Conservation (phyloP, 2,797 vertebrate genomes). For the Thripadectes ignobilis region DNA sequence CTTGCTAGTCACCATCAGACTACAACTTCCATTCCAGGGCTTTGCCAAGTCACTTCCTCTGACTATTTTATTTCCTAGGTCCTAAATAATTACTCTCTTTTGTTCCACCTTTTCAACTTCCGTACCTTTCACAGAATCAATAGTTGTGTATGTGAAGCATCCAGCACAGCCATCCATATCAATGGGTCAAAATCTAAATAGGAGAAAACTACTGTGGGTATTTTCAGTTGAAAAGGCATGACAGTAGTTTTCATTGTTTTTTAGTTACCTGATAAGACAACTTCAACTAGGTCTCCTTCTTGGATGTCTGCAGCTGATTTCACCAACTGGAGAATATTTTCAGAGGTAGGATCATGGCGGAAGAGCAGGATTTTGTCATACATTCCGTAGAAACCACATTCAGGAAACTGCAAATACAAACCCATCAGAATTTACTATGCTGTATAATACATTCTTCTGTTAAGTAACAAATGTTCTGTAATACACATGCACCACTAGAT, state of each 20-base stretch:
- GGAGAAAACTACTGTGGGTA: not conserved
- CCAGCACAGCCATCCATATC: not conserved
- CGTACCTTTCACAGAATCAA: not conserved
- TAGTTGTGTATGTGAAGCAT: not conserved
- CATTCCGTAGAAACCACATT: slow-evolving; percentile 97
- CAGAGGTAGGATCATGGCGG: slow-evolving; percentile 89
- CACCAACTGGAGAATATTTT: slow-evolving; percentile 94
- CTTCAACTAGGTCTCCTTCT: slow-evolving; percentile 95
- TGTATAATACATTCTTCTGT: not conserved
- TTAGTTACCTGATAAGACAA: slow-evolving; percentile 90
- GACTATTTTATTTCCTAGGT: not conserved
- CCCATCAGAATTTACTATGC: not conserved
- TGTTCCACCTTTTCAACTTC: not conserved
- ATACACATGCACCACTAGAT: not conserved
- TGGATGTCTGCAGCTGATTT: slow-evolving; percentile 91
- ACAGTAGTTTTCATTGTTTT: not conserved
- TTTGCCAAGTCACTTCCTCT: not conserved
- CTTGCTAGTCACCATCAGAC: not conserved
- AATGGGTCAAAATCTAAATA: not conserved
- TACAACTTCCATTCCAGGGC: not conserved
- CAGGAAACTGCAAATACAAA: slow-evolving; percentile 87
- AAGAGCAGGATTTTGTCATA: slow-evolving; percentile 98
- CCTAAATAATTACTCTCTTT: not conserved
- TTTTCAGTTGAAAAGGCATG: not conserved
- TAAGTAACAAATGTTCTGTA: not conserved